These are phyloP conservation scores for Garrulus glandarius DNA, from an alignment of 2,797 vertebrate species.

Conservation along the genomic window DNA sequence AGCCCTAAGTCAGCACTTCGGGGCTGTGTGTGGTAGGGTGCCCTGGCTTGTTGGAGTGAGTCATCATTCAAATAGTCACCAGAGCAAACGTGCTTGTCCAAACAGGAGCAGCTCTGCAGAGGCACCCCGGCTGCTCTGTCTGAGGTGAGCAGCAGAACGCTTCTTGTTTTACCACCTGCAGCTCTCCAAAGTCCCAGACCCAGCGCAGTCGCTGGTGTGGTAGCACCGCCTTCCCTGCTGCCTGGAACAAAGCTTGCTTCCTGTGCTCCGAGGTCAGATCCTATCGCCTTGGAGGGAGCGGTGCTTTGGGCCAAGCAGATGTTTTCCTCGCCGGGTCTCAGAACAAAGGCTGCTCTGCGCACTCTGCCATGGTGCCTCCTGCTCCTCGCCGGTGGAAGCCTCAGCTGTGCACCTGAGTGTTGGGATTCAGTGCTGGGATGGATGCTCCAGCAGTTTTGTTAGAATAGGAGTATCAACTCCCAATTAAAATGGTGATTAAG, in stretches of 20 bases:
- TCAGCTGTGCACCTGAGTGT: rapidly evolving
- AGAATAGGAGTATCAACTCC: background rate
- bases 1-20: slow-evolving; percentile 62
- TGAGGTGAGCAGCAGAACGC: background rate
- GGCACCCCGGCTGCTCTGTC: background rate
- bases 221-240: background rate
- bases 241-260: background rate
- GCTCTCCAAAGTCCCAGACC: background rate
- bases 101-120: slow-evolving; percentile 46
- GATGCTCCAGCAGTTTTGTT: background rate
- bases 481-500: background rate
- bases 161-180: background rate
- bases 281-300: background rate
- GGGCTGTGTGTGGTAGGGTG: slow-evolving; percentile 42
- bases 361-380: background rate
- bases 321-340: background rate
- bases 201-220: rapidly evolving
- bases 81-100: slow-evolving; percentile 50
- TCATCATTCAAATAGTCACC: slow-evolving; percentile 68
- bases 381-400: background rate
- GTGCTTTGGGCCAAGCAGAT: background rate
- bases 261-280: background rate
- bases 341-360: background rate
- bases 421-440: background rate
- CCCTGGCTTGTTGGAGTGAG: slow-evolving; percentile 69